phyloP scores from a whole-genome alignment of 2,797 vertebrate species.

The Enteromius anoplus region DNA sequence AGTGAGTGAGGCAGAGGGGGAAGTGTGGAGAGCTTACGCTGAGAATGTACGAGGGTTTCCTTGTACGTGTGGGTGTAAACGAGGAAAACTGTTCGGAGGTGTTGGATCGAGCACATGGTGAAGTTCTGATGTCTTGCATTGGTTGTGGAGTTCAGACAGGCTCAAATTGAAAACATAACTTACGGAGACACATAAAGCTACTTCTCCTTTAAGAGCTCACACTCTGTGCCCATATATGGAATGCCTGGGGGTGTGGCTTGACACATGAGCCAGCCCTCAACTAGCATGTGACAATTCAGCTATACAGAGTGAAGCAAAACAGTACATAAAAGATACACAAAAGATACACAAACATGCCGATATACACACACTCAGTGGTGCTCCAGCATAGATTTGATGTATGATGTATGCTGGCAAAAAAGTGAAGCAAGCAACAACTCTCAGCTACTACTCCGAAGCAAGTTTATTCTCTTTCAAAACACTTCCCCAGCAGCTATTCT shows the following conservation, averaged over 20 bases:
- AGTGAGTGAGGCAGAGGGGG: background rate
- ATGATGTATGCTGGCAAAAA: constrained; percentile 13
- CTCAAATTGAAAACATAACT: constrained; percentile 18
- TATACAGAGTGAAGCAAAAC: constrained; percentile 28
- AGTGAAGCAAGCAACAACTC: background rate
- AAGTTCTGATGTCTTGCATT: background rate
- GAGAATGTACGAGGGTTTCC: background rate
- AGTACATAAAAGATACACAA: constrained; percentile 35
- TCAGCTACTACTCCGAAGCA: background rate
- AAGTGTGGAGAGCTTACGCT: background rate
- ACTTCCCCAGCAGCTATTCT: constrained; percentile 24
- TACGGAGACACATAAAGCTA: background rate
- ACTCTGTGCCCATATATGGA: constrained; percentile 64
- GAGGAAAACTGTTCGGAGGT: background rate
- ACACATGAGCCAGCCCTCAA: background rate
- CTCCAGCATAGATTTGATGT: background rate
- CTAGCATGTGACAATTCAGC: constrained; percentile 31
- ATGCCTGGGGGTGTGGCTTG: constrained; percentile 59
- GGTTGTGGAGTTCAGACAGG: background rate
- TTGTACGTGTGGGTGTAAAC: background rate
- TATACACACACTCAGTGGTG: background rate
- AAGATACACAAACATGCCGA: background rate
- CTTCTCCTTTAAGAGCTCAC: constrained; percentile 68
- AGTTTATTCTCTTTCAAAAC: constrained; percentile 27
- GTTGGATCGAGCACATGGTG: background rate